Evolutionary conservation across 2,113 vertebrate species (phyloP).

Genomic region (Uropsilus gracilis): DNA sequence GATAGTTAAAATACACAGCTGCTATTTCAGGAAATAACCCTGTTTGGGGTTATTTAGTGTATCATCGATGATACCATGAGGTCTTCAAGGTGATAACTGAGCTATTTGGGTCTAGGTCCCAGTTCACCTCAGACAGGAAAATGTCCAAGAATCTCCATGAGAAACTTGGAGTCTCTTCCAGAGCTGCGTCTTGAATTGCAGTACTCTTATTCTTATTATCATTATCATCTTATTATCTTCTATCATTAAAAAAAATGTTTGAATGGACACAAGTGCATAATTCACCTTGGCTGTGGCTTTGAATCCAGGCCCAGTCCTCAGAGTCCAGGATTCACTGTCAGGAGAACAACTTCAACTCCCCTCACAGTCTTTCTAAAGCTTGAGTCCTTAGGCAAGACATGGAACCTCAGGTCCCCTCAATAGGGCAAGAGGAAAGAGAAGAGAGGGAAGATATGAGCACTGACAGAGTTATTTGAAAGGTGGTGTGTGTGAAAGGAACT

Average conservation of each 20-base stretch:
- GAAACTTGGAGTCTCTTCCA: not conserved
- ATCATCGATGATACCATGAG: not conserved
- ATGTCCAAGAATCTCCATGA: too few species aligned
- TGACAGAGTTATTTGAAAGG: not conserved
- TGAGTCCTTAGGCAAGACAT: not conserved
- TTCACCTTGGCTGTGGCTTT: not conserved
- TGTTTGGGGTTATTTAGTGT: too few species aligned
- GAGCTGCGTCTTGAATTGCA: not conserved
- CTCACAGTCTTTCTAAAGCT: not conserved
- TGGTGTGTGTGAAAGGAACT: not conserved
- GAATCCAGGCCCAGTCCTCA: accelerated
- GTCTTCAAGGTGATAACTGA: not conserved
- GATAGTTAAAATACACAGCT: not conserved
- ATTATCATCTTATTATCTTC: too few species aligned
- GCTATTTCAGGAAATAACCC: not conserved
- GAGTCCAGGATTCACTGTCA: not conserved
- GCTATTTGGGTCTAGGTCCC: not conserved
- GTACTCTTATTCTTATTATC: not conserved
- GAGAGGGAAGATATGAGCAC: not conserved
- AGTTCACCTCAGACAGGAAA: too few species aligned
- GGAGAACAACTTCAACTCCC: not conserved
- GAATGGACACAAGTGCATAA: accelerated
- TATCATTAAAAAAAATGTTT: not conserved
- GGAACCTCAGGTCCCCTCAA: not conserved
- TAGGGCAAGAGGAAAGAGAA: not conserved